Conservation (phyloP, 2,888 invertebrate species). For the Cephus rjabovi region DNA sequence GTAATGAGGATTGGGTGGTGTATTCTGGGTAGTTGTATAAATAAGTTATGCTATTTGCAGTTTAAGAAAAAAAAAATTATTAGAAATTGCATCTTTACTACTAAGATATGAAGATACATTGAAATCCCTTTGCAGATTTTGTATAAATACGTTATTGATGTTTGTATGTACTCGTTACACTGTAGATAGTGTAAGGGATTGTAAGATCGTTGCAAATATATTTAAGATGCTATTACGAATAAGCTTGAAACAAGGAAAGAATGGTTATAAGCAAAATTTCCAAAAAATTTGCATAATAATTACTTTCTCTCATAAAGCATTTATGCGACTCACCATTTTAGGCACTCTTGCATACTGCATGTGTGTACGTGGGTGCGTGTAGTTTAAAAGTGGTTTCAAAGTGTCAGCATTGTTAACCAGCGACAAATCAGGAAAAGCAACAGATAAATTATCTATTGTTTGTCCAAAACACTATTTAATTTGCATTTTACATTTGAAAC, state of each 20-base stretch:
- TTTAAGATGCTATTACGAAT: background rate
- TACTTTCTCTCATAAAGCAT: background rate
- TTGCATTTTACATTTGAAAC: background rate
- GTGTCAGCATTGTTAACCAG: background rate
- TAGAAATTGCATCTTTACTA: background rate
- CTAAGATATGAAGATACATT: background rate
- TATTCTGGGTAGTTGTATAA: background rate
- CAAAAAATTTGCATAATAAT: background rate
- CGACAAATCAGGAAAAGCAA: background rate
- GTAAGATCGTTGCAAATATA: no score
- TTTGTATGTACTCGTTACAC: no score
- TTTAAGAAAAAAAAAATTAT: background rate
- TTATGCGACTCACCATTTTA: slow-evolving; percentile 38
- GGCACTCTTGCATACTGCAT: slow-evolving; percentile 34
- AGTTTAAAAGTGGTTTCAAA: background rate
- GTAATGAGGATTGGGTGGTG: background rate
- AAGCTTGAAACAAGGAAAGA: background rate
- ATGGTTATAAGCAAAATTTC: background rate
- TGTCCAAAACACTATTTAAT: background rate
- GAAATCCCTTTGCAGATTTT: no score
- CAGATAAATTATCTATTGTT: background rate
- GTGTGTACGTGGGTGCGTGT: slow-evolving; percentile 23
- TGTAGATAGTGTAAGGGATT: no score
- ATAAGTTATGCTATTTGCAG: background rate
- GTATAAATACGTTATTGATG: no score